Evolutionary conservation across 2,113 vertebrate species (phyloP).

Genomic region (Mesocricetus auratus): DNA sequence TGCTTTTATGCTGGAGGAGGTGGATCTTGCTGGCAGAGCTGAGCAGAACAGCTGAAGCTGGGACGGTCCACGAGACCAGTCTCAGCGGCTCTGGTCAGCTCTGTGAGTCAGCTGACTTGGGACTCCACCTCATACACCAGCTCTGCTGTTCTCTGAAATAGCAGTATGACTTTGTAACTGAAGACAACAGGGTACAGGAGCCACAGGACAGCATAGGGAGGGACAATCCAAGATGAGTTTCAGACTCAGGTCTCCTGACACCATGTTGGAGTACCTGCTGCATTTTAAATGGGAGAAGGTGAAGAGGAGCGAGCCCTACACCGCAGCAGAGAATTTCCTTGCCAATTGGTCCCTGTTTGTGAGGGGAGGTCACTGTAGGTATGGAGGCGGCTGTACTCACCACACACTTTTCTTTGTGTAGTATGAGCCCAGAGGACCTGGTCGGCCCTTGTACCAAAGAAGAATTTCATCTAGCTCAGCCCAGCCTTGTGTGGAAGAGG

Average conservation of each 20-base stretch:
- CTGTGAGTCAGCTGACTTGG: background rate
- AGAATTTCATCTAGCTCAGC: slow-evolving; percentile 97
- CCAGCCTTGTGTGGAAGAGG: slow-evolving; percentile 92
- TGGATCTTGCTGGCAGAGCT: background rate
- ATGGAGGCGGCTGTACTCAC: background rate
- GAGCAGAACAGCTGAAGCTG: background rate
- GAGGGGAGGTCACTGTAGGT: background rate
- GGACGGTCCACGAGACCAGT: background rate
- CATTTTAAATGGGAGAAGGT: background rate
- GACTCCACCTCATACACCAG: background rate
- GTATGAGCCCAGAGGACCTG: slow-evolving; percentile 99
- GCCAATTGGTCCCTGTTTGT: background rate
- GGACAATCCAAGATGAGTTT: background rate
- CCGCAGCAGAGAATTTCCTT: background rate
- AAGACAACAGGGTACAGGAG: background rate
- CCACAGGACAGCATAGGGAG: background rate
- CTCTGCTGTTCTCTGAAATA: background rate
- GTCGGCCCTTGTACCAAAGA: slow-evolving; percentile 99
- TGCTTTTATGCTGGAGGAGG: background rate
- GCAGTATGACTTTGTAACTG: background rate
- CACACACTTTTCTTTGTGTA: slow-evolving; percentile 79
- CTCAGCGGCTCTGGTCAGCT: background rate
- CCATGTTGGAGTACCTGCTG: background rate
- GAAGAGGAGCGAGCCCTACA: background rate
- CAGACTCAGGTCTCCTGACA: background rate